Conservation (phyloP, 2,113 vertebrate species). For the Tyto alba region DNA sequence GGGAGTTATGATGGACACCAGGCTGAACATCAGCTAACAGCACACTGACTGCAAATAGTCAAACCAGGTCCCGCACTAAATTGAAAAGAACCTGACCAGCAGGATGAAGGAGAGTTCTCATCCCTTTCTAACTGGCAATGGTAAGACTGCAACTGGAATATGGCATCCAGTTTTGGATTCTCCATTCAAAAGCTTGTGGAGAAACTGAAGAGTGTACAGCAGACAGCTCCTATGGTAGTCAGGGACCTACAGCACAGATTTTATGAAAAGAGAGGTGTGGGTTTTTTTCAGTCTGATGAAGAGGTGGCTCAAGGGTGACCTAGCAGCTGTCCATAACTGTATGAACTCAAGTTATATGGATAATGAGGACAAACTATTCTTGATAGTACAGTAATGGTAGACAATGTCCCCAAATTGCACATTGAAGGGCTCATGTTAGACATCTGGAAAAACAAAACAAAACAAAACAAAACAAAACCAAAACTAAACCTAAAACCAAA, state of each 20-base stretch:
- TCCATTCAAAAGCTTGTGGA: not conserved
- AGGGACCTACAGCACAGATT: not conserved
- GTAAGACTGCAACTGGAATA: not conserved
- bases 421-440: not conserved
- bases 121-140: not conserved
- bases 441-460: not conserved
- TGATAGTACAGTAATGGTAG: not conserved
- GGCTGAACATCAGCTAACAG: not conserved
- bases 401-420: not conserved
- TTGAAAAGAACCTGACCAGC: not conserved
- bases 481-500: not conserved
- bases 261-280: not conserved
- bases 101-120: not conserved
- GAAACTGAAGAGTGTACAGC: not conserved
- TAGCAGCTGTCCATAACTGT: not conserved
- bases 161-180: not conserved
- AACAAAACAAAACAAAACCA: not conserved
- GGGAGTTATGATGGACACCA: not conserved
- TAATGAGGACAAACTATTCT: not conserved
- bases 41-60: not conserved
- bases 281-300: not conserved
- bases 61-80: not conserved
- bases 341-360: not conserved
- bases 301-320: not conserved
- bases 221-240: not conserved